Evolutionary conservation across 2,797 vertebrate species (phyloP).

Genomic region (Cygnus olor): DNA sequence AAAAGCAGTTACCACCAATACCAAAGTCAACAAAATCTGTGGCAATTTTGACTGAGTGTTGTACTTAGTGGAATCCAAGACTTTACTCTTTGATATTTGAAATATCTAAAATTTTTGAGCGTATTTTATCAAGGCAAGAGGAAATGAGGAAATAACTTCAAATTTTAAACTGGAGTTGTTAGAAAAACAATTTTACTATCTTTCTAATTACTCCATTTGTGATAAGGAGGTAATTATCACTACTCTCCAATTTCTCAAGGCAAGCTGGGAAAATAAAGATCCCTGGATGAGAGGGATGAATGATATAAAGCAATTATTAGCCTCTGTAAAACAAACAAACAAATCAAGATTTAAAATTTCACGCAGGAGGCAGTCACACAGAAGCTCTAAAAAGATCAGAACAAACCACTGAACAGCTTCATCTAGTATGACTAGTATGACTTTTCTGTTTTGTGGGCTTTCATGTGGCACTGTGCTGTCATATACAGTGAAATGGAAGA

Average conservation of each 20-base stretch:
- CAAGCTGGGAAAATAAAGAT: background rate
- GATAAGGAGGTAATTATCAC: background rate
- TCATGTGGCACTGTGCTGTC: background rate
- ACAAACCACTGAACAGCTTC: constrained; percentile 18
- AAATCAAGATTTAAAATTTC: background rate
- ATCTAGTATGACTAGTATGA: background rate
- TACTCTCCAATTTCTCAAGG: background rate
- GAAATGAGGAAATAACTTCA: background rate
- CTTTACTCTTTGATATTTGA: background rate
- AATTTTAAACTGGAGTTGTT: background rate
- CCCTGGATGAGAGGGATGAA: background rate
- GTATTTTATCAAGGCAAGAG: background rate
- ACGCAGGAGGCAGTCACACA: background rate
- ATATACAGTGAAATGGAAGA: background rate
- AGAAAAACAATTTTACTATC: background rate
- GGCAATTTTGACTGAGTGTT: background rate
- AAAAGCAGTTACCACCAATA: background rate
- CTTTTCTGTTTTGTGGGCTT: background rate
- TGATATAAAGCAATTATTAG: background rate
- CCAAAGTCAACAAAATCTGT: background rate
- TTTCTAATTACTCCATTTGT: background rate
- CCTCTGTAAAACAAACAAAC: background rate
- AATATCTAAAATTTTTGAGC: background rate
- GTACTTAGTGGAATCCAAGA: background rate
- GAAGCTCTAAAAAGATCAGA: constrained; percentile 5